Evolutionary conservation across 2,797 vertebrate genomes (phyloP).

Genomic region (Philypnodon macrostomus): DNA sequence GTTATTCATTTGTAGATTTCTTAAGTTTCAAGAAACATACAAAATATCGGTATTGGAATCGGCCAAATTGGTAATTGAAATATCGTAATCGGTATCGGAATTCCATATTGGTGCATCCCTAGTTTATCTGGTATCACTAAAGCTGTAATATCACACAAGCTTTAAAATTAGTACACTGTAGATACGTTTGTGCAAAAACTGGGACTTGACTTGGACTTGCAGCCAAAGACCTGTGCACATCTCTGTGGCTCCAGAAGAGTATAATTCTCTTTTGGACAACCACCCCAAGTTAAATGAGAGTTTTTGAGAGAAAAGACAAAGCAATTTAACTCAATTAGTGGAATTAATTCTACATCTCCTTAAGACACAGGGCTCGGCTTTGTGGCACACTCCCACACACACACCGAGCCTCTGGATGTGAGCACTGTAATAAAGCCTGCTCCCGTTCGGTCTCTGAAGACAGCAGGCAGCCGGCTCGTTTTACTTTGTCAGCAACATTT

Average conservation of each 20-base stretch:
- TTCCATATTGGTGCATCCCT: too few relatives aligned
- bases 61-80: too few relatives aligned
- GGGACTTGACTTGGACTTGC: too few relatives aligned
- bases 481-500: constrained; percentile 55
- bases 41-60: too few relatives aligned
- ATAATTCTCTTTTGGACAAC: constrained; percentile 2
- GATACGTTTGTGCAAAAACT: too few relatives aligned
- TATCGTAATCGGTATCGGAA: too few relatives aligned
- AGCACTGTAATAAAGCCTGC: constrained; percentile 41
- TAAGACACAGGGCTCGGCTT: constrained; percentile 6
- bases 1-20: too few relatives aligned
- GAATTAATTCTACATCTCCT: constrained; percentile 8
- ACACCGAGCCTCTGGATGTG: constrained; percentile 1
- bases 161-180: too few relatives aligned
- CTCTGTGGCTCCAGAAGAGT: neutral
- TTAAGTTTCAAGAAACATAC: too few relatives aligned
- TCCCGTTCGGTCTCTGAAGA: constrained; percentile 45
- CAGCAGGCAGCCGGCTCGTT: constrained; percentile 31
- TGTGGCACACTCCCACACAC: constrained; percentile 9
- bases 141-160: too few relatives aligned
- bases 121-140: too few relatives aligned
- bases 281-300: neutral
- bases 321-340: constrained; percentile 11
- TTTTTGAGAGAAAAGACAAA: constrained; percentile 1
- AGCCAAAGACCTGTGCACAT: too few relatives aligned